Percentiles rank a stretch among this genome's conserved stretches.
Evolutionary conservation across 1,140 invertebrate species (phyloP).

Genomic region (Manduca sexta): DNA sequence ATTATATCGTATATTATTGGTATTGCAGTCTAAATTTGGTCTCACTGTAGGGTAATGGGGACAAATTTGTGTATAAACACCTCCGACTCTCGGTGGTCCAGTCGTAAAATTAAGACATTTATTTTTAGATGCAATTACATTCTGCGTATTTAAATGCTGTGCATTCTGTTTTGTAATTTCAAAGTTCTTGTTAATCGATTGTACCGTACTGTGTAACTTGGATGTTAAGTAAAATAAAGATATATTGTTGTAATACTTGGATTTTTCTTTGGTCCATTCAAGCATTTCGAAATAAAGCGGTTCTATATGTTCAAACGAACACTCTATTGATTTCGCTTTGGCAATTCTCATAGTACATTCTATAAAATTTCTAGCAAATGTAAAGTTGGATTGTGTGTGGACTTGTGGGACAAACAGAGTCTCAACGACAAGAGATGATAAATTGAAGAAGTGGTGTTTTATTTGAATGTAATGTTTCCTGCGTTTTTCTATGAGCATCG

Average conservation of each 20-base stretch:
- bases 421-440: constrained; percentile 9
- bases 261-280: constrained; percentile 8
- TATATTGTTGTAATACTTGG: not conserved
- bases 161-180: no score
- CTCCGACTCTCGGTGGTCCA: no score
- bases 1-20: no score
- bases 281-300: constrained; percentile 12
- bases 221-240: not conserved
- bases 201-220: no score
- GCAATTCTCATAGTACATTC: constrained; percentile 6
- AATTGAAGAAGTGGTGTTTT: constrained; percentile 14
- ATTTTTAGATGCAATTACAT: no score
- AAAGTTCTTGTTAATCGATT: no score
- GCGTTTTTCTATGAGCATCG: not conserved
- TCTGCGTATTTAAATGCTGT: no score
- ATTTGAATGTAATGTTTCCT: not conserved
- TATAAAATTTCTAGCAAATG: constrained; percentile 11
- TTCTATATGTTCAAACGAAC: constrained; percentile 5
- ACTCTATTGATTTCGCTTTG: not conserved
- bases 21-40: no score
- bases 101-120: no score
- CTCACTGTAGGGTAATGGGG: no score
- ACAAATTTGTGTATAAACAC: no score
- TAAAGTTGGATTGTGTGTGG: not conserved
- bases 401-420: constrained; percentile 14